phyloP scores from a whole-genome alignment of 2,888 invertebrate species.

The Noctua pronuba region DNA sequence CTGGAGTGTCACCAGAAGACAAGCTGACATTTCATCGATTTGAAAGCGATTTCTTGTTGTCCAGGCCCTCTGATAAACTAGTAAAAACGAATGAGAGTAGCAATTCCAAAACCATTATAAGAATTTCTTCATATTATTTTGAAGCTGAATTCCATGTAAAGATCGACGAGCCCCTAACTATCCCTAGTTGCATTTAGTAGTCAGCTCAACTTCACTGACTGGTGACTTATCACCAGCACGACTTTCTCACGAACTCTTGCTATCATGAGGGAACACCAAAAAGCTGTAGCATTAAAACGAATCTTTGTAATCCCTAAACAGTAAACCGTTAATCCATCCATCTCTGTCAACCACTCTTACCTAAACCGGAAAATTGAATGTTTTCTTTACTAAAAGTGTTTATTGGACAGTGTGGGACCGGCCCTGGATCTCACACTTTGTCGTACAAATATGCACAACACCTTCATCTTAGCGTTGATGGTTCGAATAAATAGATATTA shows the following conservation, averaged over 20 bases:
- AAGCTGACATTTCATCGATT: not conserved
- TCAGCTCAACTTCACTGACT: not conserved
- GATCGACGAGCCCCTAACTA: no score
- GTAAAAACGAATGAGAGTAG: not conserved
- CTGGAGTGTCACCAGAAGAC: not conserved
- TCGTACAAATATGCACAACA: conserved; percentile 46
- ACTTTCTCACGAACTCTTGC: not conserved
- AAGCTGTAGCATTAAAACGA: not conserved
- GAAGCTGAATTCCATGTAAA: not conserved
- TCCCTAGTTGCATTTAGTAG: not conserved
- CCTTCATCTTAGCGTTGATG: conserved; percentile 34
- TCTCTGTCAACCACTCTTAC: conserved; percentile 21
- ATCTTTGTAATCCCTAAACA: not conserved
- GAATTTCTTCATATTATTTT: not conserved
- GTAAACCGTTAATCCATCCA: conserved; percentile 34
- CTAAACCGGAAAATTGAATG: conserved; percentile 43
- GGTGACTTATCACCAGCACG: not conserved
- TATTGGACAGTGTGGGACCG: conserved; percentile 54
- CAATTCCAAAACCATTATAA: not conserved
- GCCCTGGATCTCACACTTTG: conserved; percentile 52
- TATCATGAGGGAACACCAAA: not conserved
- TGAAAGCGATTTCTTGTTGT: not conserved
- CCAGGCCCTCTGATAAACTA: not conserved
- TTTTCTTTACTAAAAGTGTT: conserved; percentile 53
- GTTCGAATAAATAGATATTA: conserved; percentile 20